Base-by-base conservation (phyloP, 2,797 vertebrate species). In the Serranus cabrilla region DNA sequence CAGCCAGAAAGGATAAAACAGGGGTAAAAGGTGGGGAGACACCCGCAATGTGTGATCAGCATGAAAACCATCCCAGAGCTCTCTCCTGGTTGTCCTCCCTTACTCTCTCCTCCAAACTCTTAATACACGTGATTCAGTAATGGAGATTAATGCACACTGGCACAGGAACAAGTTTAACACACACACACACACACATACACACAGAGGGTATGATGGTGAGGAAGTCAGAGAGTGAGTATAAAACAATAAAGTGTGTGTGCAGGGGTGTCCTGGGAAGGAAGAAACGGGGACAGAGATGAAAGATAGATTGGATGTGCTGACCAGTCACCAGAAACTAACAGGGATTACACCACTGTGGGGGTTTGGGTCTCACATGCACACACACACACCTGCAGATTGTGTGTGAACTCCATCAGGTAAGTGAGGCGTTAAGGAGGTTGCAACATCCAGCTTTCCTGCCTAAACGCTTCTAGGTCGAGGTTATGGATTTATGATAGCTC, bases 121-220 rank as follows among this genome's bases (percentile, higher is more conserved):
- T 68, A 62, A 63, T 64, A 78, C 81, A 82, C 54, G 47, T 72
- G 74, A 82, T 59, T 43, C 81, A 56, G 75, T 89, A 86, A 91
- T 88, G 78, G 85, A 88, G 88, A 93, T 91, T 89, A 90, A 91
- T 89, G 85, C 75, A 76, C 58, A 20, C 75, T 77, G 81, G 85
- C 86, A 86, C 10, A 0, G 59, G 46, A 56, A 74, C 76, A 73
- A 49, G 58, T 82, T 81, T 11, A 50, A 57, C 43, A 37, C 66
- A 12, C 51, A 51, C 39, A 66, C 49, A 43, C 18, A 66, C 47
- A 62, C 45, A 43, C 18, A 66, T 40, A 62, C 45, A 43, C 27
- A 27, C 49, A 64, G 0, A 50, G 47, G 23, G n/a, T 18, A 39
- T 42, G 61, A 73, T 43, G 49, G 61, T 1, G 63, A 73, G 54